Conservation (phyloP, 1,140 invertebrate genomes). For the Octopus bimaculoides region DNA sequence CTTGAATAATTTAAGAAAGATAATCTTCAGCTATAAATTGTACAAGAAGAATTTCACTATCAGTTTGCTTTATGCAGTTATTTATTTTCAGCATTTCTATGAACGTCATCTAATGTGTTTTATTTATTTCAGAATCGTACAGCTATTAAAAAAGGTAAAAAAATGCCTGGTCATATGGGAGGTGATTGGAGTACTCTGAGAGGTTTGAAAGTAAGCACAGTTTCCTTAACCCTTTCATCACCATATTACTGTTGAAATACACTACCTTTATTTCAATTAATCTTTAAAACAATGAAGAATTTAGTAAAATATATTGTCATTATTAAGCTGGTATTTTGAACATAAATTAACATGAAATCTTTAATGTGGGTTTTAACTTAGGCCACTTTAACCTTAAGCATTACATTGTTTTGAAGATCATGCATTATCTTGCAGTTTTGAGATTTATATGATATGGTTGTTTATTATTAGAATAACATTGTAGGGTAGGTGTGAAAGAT, state of each 20-base stretch:
- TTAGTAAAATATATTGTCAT: too few relatives aligned
- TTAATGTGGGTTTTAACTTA: too few relatives aligned
- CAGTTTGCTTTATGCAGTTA: too few relatives aligned
- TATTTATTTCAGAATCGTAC: conserved; percentile 65
- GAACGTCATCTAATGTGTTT: neutral
- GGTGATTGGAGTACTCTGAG: conserved; percentile 66
- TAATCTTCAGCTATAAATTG: neutral
- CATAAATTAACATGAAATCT: too few relatives aligned
- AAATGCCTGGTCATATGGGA: conserved; percentile 98
- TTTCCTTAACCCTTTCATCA: neutral
- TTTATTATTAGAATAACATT: too few relatives aligned
- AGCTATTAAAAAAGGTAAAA: conserved; percentile 89
- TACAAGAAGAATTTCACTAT: neutral
- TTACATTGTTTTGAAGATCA: too few relatives aligned
- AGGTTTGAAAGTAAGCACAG: conserved; percentile 68
- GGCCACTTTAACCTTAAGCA: too few relatives aligned
- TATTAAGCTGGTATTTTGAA: too few relatives aligned
- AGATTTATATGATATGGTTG: too few relatives aligned
- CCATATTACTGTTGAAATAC: neutral
- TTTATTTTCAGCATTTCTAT: neutral
- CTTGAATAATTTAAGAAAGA: neutral
- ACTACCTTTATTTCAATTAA: neutral
- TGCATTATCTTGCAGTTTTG: too few relatives aligned
- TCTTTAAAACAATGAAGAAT: too few relatives aligned
- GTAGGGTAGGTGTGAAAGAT: too few relatives aligned